phyloP scores from a whole-genome alignment of 2,888 invertebrate genomes.

The Stenichneumon culpator region DNA sequence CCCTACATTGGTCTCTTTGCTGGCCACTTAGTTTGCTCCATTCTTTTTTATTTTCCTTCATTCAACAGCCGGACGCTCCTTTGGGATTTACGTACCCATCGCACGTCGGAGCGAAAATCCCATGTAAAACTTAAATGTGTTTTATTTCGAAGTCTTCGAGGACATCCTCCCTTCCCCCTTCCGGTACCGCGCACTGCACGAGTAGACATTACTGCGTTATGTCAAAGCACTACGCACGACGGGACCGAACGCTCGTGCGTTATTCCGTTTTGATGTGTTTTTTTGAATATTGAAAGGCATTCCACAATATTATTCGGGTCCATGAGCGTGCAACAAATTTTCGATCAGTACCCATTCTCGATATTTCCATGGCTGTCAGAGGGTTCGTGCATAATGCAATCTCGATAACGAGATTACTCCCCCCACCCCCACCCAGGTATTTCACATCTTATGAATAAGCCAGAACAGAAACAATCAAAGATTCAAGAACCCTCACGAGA shows the following conservation, averaged over 20 bases:
- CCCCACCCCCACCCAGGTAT: not conserved
- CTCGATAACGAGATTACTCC: not conserved
- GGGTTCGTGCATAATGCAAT: not conserved
- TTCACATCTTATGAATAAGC: conserved; percentile 45
- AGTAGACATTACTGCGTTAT: conserved; percentile 13
- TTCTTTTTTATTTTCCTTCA: not conserved
- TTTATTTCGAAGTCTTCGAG: conserved; percentile 69
- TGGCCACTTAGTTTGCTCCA: not conserved
- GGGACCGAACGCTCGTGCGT: conserved; percentile 9
- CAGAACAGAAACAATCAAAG: conserved; percentile 49
- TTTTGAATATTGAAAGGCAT: not conserved
- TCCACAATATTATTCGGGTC: not conserved
- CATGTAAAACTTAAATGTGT: conserved; percentile 73
- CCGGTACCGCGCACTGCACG: not conserved
- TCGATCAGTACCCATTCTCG: conserved; percentile 20
- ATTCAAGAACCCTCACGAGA: conserved; percentile 38
- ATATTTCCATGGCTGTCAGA: not conserved
- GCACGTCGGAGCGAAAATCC: conserved; percentile 45
- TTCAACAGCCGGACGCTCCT: conserved; percentile 21
- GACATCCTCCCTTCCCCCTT: not conserved
- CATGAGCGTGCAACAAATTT: conserved; percentile 29
- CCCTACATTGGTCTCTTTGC: not conserved
- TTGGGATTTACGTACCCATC: not conserved
- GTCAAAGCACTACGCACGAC: conserved; percentile 25
- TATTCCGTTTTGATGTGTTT: not conserved